phyloP scores from a whole-genome alignment of 2,797 vertebrate species.

The Alcedo quadribrachys region DNA sequence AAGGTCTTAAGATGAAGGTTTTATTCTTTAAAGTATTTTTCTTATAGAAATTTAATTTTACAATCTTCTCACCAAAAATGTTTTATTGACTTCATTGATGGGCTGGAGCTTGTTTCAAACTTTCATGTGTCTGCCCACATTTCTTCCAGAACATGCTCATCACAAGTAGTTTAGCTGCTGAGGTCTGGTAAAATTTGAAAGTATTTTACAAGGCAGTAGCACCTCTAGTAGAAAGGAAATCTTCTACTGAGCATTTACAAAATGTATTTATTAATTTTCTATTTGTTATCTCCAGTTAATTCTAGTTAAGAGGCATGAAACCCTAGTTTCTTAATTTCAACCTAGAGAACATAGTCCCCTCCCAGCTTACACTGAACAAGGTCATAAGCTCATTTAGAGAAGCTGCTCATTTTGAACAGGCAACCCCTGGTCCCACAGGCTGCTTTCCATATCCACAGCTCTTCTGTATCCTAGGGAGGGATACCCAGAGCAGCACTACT shows the following conservation, averaged over 20 bases:
- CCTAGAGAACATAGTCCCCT: fast-evolving
- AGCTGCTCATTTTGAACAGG: not conserved
- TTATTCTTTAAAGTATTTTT: not conserved
- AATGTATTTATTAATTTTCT: not conserved
- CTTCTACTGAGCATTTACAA: not conserved
- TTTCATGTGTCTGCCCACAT: not conserved
- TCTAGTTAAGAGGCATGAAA: not conserved
- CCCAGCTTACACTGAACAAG: not conserved
- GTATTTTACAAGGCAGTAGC: not conserved
- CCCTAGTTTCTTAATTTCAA: not conserved
- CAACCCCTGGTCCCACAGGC: not conserved
- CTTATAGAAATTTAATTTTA: not conserved
- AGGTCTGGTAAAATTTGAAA: not conserved
- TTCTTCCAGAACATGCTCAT: not conserved
- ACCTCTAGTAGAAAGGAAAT: not conserved
- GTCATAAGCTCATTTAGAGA: not conserved
- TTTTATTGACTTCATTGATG: not conserved
- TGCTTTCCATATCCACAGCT: not conserved
- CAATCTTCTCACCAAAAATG: not conserved
- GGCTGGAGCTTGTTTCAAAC: not conserved
- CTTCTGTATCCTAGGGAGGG: not conserved
- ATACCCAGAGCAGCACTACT: not conserved
- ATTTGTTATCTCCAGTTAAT: not conserved
- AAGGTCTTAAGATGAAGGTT: not conserved
- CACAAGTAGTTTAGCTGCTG: not conserved